phyloP scores from a whole-genome alignment of 2,888 invertebrate genomes.

The Chrysina gloriosa region DNA sequence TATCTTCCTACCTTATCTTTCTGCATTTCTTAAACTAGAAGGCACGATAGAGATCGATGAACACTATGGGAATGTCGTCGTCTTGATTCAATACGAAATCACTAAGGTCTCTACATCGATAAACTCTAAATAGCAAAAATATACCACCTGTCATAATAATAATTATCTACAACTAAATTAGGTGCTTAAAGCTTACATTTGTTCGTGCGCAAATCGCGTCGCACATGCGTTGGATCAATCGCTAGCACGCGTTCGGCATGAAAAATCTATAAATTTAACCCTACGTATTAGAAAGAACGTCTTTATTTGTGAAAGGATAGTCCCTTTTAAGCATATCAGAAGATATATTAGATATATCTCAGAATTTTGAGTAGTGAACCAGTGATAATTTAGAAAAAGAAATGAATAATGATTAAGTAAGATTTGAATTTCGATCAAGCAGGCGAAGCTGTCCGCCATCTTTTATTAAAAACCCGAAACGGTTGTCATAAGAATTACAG shows the following conservation, averaged over 20 bases:
- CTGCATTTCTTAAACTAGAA: constrained; percentile 25
- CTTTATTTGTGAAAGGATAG: neutral
- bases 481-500: too few species aligned
- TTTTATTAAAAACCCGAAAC: too few species aligned
- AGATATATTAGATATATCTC: too few species aligned
- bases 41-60: constrained; percentile 6
- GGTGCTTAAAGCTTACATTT: constrained; percentile 7
- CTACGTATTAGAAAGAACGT: neutral
- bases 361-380: too few species aligned
- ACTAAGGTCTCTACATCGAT: neutral
- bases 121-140: constrained; percentile 10
- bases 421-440: too few species aligned
- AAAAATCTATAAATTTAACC: constrained; percentile 17
- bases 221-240: constrained; percentile 21
- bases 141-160: constrained; percentile 35
- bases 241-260: neutral
- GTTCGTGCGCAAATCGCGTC: neutral
- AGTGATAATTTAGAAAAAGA: too few species aligned
- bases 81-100: neutral
- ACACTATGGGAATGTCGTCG: neutral
- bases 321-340: too few species aligned
- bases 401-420: too few species aligned
- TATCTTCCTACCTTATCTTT: constrained; percentile 6
- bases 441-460: too few species aligned
- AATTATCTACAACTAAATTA: constrained; percentile 27